Conservation (phyloP, 2,797 vertebrate species). For the Tragelaphus eurycerus region DNA sequence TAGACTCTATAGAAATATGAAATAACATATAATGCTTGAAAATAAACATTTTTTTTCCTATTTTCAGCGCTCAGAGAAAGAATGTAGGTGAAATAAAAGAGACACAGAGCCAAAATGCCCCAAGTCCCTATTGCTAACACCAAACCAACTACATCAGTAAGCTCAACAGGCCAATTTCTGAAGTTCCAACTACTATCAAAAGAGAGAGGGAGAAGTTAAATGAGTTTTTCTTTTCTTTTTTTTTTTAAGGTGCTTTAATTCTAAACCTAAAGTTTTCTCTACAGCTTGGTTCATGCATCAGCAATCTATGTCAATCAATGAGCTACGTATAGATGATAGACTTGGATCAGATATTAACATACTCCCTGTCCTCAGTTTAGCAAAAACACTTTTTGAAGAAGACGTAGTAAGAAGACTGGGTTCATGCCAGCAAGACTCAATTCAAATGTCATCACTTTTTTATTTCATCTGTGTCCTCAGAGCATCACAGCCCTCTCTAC, state of each 20-base stretch:
- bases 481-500: not conserved
- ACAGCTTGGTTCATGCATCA: not conserved
- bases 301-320: not conserved
- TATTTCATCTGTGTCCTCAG: not conserved
- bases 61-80: not conserved
- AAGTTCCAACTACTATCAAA: not conserved
- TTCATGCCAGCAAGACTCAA: not conserved
- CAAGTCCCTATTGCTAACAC: not conserved
- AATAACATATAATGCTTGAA: not conserved
- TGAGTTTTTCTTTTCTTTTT: not conserved
- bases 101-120: not conserved
- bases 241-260: not conserved
- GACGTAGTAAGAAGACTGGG: not conserved
- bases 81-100: not conserved
- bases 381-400: not conserved
- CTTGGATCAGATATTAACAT: not conserved
- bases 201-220: not conserved
- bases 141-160: not conserved
- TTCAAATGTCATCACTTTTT: not conserved
- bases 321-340: not conserved
- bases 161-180: not conserved
- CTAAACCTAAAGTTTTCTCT: conserved; percentile 24
- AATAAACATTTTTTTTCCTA: not conserved
- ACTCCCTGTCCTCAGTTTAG: not conserved
- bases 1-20: not conserved